Base-by-base conservation (phyloP, 2,888 invertebrate genomes). In the Actias luna region DNA sequence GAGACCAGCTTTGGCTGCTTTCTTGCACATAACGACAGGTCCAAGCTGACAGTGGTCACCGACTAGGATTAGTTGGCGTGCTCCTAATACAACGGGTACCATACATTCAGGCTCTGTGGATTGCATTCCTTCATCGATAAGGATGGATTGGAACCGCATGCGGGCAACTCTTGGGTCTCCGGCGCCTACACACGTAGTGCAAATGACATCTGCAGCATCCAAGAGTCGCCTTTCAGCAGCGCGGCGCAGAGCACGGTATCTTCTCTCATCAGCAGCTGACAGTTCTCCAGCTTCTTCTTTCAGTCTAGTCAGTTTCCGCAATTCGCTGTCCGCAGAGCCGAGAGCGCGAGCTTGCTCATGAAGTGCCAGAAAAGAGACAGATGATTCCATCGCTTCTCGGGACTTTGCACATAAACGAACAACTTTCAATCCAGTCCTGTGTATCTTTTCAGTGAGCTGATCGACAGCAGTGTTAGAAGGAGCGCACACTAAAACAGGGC, bases 381-480 rank as follows among this genome's bases (percentile, higher is more conserved):
- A 98, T 0, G 99, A 99, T 80, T 99, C 99, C 78, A 99, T 98
- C 0, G 99, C 99, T 84, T 99, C 99, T 35, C 99, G 94, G 0
- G 98, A 98, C 86, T 99, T 99, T 35, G 99, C 99, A 88, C 99
- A 99, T 12, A 99, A 94, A 0, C 99, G 94, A 2, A 99, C 98
- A 5, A 94, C 94, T 89, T 99, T 99, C 50, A 99, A 93, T 59
- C 99, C 99, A 7, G 99, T 99, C 71, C 96, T 95, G 86, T 99
- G 99, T 63, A 99, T 99, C 88, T 99, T 99, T 86, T 99, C 99
- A 0, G 99, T 99, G 22, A 99, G 93, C 80, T 99, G 99, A 87
- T 99, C 99, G 0, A 99, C 99, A 29, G 99, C 99, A 1, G 99
- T 99, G 88, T 99, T 99, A 66, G 98, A 99, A 0, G 99, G 99